Percentiles rank a stretch among this genome's conserved stretches.
Conservation (phyloP, 1,140 invertebrate genomes). For the Hermetia illucens region DNA sequence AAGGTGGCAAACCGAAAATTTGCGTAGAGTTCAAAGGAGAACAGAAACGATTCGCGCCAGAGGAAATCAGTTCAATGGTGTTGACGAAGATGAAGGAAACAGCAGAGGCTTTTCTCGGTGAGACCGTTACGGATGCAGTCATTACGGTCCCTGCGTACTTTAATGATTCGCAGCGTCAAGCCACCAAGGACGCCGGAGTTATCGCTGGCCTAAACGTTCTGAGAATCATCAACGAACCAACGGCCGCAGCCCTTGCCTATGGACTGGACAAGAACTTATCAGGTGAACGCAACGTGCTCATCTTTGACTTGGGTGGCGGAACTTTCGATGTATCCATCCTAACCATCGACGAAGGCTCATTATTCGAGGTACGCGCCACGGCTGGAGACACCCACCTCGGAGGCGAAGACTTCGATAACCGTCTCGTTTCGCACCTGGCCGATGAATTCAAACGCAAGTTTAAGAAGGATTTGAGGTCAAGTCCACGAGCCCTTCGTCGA, state of each 20-base stretch:
- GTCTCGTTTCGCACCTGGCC: conserved; percentile 65
- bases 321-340: conserved; percentile 78
- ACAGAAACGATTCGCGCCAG: conserved; percentile 53
- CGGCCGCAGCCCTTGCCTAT: conserved; percentile 57
- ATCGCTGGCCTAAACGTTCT: conserved; percentile 52
- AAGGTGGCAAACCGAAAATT: conserved; percentile 51
- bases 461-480: conserved; percentile 61
- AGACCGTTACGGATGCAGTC: conserved; percentile 46
- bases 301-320: conserved; percentile 60
- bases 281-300: conserved; percentile 60
- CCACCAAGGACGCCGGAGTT: conserved; percentile 48
- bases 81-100: conserved; percentile 69
- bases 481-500: conserved; percentile 60
- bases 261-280: conserved; percentile 61
- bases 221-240: conserved; percentile 59
- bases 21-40: conserved; percentile 60
- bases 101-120: conserved; percentile 61
- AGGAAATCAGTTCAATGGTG: conserved; percentile 68
- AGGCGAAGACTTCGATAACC: conserved; percentile 63
- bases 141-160: conserved; percentile 47
- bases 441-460: conserved; percentile 72
- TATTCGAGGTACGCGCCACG: conserved; percentile 65
- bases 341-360: conserved; percentile 68
- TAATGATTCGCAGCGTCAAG: conserved; percentile 49
- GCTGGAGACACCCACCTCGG: conserved; percentile 61